Percentiles rank a stretch among this genome's conserved stretches.
phyloP scores from a whole-genome alignment of 2,113 vertebrate genomes.

The Salminus brasiliensis region DNA sequence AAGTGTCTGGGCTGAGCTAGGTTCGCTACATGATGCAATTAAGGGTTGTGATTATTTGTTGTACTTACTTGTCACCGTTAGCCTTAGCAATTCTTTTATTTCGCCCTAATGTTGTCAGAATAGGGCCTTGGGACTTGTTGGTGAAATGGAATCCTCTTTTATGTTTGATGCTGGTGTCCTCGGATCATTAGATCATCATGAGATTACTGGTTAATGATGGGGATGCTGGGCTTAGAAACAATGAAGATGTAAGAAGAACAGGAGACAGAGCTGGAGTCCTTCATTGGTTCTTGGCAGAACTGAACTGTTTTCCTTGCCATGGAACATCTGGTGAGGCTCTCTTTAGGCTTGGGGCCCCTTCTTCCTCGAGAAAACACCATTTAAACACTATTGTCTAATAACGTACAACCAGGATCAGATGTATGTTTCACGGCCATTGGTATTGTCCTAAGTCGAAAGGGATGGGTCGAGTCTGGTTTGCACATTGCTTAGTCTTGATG shows the following conservation, averaged over 20 bases:
- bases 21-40: background rate
- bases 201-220: background rate
- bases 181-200: slow-evolving; percentile 1
- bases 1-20: background rate
- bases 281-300: slow-evolving; percentile 23
- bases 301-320: slow-evolving; percentile 7
- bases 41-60: slow-evolving; percentile 17
- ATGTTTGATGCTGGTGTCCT: slow-evolving; percentile 18
- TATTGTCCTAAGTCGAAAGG: background rate
- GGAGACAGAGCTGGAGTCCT: background rate
- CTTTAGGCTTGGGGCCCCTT: background rate
- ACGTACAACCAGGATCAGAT: slow-evolving; percentile 20
- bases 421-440: background rate
- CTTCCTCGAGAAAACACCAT: background rate
- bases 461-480: background rate
- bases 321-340: slow-evolving; percentile 2
- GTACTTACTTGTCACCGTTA: background rate
- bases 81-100: background rate
- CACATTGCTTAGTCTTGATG: background rate
- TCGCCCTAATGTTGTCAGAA: slow-evolving; percentile 4
- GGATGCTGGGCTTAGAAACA: background rate
- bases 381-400: slow-evolving; percentile 39
- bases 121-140: background rate
- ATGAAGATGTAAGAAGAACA: too few species aligned
- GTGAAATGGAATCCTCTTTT: background rate